Percentiles rank a stretch among this genome's conserved stretches.
phyloP scores from a whole-genome alignment of 1,140 invertebrate species.

The Rhysida immarginata region DNA sequence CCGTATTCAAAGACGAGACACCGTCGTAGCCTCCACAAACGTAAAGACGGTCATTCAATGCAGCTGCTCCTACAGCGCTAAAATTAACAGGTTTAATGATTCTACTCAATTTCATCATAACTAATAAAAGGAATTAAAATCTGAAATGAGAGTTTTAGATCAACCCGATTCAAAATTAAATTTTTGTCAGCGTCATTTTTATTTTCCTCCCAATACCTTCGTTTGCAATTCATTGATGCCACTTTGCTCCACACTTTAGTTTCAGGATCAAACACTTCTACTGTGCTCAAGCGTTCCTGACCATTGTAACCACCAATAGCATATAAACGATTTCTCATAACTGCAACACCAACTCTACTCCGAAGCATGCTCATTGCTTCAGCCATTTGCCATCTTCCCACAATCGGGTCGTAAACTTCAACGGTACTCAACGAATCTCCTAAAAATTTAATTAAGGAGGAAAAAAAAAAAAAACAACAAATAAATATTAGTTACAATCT shows the following conservation, averaged over 20 bases:
- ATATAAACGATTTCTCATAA: constrained; percentile 44
- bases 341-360: constrained; percentile 69
- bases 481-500: too few relatives aligned
- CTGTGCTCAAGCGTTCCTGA: constrained; percentile 60
- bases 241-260: constrained; percentile 60
- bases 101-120: too few relatives aligned
- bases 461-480: too few relatives aligned
- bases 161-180: too few relatives aligned
- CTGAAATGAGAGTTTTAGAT: too few relatives aligned
- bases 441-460: too few relatives aligned
- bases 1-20: constrained; percentile 66
- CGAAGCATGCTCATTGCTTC: constrained; percentile 73
- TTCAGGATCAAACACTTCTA: constrained; percentile 68
- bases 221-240: constrained; percentile 63
- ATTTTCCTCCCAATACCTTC: constrained; percentile 53
- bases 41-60: constrained; percentile 56
- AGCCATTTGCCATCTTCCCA: constrained; percentile 54
- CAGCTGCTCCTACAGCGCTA: constrained; percentile 71
- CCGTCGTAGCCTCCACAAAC: constrained; percentile 82
- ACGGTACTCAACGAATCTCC: constrained; percentile 74
- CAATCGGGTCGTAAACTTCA: constrained; percentile 64
- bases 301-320: constrained; percentile 58
- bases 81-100: neutral
- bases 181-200: too few relatives aligned
- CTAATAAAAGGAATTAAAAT: too few relatives aligned